Evolutionary conservation across 1,140 invertebrate genomes (phyloP).

Genomic region (Drosophila leontia): DNA sequence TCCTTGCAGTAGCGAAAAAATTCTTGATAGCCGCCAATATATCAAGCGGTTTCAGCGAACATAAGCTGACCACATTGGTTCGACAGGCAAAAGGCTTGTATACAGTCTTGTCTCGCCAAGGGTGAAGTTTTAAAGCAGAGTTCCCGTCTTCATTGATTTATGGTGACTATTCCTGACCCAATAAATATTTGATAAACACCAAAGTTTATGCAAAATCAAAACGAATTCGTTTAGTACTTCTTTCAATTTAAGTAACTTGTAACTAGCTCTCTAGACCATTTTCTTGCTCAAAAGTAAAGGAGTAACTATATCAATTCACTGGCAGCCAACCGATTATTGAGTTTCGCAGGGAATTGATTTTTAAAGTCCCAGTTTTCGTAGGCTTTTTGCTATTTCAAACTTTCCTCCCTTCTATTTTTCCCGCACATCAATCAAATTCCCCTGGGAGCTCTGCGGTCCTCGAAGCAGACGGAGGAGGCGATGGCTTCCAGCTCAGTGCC

Average conservation of each 20-base stretch:
- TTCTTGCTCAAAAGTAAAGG: background rate
- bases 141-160: background rate
- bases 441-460: conserved; percentile 16
- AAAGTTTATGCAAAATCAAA: background rate
- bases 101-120: background rate
- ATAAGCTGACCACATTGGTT: background rate
- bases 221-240: background rate
- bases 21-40: background rate
- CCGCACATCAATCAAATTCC: conserved; percentile 66
- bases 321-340: background rate
- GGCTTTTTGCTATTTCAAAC: conserved; percentile 19
- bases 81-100: background rate
- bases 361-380: background rate
- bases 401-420: background rate
- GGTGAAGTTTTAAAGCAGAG: background rate
- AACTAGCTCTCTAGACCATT: too few relatives aligned
- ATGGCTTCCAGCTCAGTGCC: conserved; percentile 58
- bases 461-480: background rate
- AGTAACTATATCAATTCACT: background rate
- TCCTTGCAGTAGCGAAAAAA: background rate
- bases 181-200: too few relatives aligned
- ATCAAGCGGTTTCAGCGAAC: background rate
- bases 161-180: too few relatives aligned
- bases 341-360: conserved; percentile 1
- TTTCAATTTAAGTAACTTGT: too few relatives aligned